These are phyloP conservation scores for Hydractinia symbiolongicarpus DNA, from an alignment of 30 jellyfish, hydroid and myxozoan genomes.

Conservation along the genomic window DNA sequence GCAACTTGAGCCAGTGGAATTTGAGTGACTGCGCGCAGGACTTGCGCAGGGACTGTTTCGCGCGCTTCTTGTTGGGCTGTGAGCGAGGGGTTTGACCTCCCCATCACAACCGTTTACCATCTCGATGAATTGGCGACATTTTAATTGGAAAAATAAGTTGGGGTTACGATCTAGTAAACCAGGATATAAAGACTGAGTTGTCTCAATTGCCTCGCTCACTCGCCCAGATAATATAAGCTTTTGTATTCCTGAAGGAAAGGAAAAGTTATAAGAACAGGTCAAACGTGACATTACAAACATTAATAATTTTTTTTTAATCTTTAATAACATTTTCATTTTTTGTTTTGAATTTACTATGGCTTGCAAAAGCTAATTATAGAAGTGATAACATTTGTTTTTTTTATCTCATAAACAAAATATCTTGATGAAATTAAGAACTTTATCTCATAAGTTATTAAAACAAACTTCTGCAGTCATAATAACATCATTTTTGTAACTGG, in stretches of 20 bases:
- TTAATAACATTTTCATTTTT: no score
- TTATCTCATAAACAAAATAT: no score
- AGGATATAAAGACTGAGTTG: conserved; percentile 84
- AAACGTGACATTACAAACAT: neutral
- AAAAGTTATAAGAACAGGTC: neutral
- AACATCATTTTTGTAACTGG: no score
- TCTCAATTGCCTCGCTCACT: conserved; percentile 90
- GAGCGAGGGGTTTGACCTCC: conserved; percentile 80
- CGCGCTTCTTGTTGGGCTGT: conserved; percentile 77
- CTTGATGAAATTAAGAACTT: no score
- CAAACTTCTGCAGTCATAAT: no score
- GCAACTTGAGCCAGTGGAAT: conserved; percentile 23
- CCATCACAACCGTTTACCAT: conserved; percentile 97
- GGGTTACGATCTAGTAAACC: conserved; percentile 73
- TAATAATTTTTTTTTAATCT: no score
- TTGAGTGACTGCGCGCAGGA: conserved; percentile 67
- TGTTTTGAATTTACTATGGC: no score
- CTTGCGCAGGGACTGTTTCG: conserved; percentile 87
- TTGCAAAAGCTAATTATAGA: no score
- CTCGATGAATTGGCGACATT: conserved; percentile 93
- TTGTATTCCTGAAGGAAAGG: conserved; percentile 57
- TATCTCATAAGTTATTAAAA: no score
- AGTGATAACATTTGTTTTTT: no score
- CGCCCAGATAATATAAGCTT: conserved; percentile 77
- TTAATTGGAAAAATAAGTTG: conserved; percentile 56